Base-by-base conservation (phyloP, 2,888 invertebrate species). In the Rhogogaster chlorosoma region DNA sequence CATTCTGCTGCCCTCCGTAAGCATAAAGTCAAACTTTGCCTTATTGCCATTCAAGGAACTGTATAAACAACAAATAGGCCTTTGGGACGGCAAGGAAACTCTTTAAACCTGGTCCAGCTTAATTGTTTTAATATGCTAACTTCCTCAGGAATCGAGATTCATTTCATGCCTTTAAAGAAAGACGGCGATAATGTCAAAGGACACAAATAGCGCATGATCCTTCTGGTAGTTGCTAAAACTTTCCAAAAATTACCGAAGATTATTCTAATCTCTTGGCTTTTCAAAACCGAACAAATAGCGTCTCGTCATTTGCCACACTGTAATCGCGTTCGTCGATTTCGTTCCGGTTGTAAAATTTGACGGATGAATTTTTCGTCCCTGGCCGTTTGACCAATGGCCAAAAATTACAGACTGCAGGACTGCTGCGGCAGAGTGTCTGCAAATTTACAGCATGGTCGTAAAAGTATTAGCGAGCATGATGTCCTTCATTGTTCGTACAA, bases 61-160 rank as follows among this genome's bases (percentile, higher is more conserved):
- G 75, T 71, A 70, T 83, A 73, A 57, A 85, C 88, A 89, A 88
- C 87, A 88, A 89, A 87, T 89, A 88, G 87, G 86, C 87, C 87
- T 84, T 36, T 87, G 88, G 88, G 87, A 87, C 85, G 78, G 87
- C 75, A 88, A 82, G 85, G 87, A 87, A 88, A 85, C 87, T 89
- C 88, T 87, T 89, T 89, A 89, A 88, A 88, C 87, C 87, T 89
- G 84, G 83, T 71, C n/a, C 85, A 85, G 57, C 85, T 90, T 91
- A 91, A 91, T 91, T 90, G 90, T 87, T 87, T 84, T 87, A 90
- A 91, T 91, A 91, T 90, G 90, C 89, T 90, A 91, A 91, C 83
- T 29, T 22, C 36, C 64, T 7, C 5, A 18, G 45, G 61, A 45
- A 45, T 45, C 67, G 7, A 42, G 67, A 83, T 67, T 45, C 32